phyloP scores from a whole-genome alignment of 1,140 invertebrate species.

The Saccostrea echinata region DNA sequence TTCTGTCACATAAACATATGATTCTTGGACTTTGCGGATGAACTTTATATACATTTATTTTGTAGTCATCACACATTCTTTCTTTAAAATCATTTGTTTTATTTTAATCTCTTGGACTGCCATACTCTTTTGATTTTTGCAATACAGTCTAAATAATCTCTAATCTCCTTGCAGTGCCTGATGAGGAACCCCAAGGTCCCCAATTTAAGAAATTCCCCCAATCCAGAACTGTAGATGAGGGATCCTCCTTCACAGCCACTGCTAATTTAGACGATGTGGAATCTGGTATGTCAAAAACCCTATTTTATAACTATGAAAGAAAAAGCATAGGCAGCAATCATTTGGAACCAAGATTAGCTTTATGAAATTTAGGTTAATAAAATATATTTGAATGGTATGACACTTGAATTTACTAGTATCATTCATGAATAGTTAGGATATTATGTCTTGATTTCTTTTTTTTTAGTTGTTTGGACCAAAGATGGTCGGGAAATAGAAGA shows the following conservation, averaged over 20 bases:
- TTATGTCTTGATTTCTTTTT: constrained; percentile 31
- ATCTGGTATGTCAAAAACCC: constrained; percentile 82
- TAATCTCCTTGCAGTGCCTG: constrained; percentile 85
- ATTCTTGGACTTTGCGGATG: not conserved
- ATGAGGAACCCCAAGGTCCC: constrained; percentile 90
- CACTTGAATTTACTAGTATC: too few species aligned
- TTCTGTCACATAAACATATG: not conserved
- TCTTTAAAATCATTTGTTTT: not conserved
- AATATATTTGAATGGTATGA: too few species aligned
- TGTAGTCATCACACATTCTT: not conserved
- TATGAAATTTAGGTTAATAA: too few species aligned
- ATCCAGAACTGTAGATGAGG: constrained; percentile 91
- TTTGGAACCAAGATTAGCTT: too few species aligned
- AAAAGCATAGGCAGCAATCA: too few species aligned
- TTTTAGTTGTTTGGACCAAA: constrained; percentile 89
- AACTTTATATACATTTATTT: not conserved
- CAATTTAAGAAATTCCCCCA: constrained; percentile 93
- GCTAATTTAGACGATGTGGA: constrained; percentile 88
- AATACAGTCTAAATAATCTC: not conserved
- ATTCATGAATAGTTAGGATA: too few species aligned
- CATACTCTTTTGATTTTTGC: not conserved
- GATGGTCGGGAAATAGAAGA: constrained; percentile 91
- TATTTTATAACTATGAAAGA: not conserved
- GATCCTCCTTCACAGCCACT: constrained; percentile 89
- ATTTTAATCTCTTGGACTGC: not conserved